A percentile compares a stretch with the other conserved stretches of the same genome.
Evolutionary conservation across 2,888 invertebrate species (phyloP).

Genomic region (Griposia aprilina): DNA sequence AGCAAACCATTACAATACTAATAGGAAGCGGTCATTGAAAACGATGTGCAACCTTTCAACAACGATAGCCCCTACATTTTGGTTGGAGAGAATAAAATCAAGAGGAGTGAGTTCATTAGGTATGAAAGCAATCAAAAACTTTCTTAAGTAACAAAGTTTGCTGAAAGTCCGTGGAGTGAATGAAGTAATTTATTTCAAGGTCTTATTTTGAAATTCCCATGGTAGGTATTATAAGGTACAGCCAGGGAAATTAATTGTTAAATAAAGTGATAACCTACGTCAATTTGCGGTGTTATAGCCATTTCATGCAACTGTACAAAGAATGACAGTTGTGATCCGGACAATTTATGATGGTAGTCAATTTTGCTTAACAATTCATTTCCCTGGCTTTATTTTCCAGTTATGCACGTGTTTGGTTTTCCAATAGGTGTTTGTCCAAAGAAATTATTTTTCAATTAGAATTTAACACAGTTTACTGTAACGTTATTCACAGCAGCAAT

Average conservation of each 20-base stretch:
- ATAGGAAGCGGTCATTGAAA: neutral
- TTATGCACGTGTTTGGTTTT: too few species aligned
- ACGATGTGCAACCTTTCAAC: neutral
- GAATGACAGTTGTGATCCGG: too few species aligned
- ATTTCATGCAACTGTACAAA: too few species aligned
- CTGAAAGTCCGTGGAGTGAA: conserved; percentile 11
- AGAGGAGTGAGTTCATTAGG: conserved; percentile 2
- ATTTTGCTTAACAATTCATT: too few species aligned
- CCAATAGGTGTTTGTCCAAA: too few species aligned
- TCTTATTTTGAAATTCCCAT: conserved; percentile 5
- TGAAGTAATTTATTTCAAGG: conserved; percentile 24
- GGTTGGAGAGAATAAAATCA: neutral
- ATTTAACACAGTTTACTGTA: too few species aligned
- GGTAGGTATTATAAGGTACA: neutral
- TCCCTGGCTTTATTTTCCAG: too few species aligned
- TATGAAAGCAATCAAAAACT: conserved; percentile 30
- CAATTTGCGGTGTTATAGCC: neutral
- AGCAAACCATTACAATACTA: neutral
- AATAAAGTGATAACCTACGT: neutral
- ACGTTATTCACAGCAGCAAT: too few species aligned
- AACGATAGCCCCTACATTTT: neutral
- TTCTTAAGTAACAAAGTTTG: conserved; percentile 33
- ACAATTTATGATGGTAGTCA: too few species aligned
- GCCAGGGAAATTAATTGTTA: neutral
- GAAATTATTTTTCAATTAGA: too few species aligned